Evolutionary conservation across 2,888 invertebrate species (phyloP).

Genomic region (Morpho deidamia): DNA sequence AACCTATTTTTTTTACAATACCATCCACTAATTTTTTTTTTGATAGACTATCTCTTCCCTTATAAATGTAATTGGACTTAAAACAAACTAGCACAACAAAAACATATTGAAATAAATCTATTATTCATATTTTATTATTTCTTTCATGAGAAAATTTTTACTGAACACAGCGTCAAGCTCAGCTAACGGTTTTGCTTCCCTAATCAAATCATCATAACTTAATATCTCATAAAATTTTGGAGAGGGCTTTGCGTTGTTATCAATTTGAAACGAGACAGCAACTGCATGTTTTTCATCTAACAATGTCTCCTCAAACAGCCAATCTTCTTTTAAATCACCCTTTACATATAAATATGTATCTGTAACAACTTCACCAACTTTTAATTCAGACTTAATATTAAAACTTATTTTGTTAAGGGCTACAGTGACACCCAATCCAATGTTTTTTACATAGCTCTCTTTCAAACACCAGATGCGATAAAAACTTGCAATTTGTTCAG

Average conservation of each 20-base stretch:
- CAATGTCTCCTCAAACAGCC: conserved; percentile 91
- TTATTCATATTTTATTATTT: conserved; percentile 40
- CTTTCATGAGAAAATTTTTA: conserved; percentile 78
- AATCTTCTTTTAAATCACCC: conserved; percentile 76
- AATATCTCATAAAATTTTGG: conserved; percentile 71
- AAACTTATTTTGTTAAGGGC: conserved; percentile 89
- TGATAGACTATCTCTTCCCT: too few relatives aligned
- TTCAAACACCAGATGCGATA: conserved; percentile 96
- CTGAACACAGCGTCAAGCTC: conserved; percentile 76
- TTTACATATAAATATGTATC: conserved; percentile 84
- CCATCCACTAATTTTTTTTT: too few relatives aligned
- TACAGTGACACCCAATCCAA: conserved; percentile 90
- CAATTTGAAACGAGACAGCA: conserved; percentile 81
- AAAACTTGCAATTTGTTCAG: conserved; percentile 86
- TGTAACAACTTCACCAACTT: conserved; percentile 55
- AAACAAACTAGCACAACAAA: too few relatives aligned
- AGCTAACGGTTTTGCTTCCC: conserved; percentile 58
- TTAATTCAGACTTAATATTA: conserved; percentile 77
- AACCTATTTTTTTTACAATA: too few relatives aligned
- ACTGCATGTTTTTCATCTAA: conserved; percentile 87
- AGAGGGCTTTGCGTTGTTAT: conserved; percentile 32
- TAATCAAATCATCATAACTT: conserved; percentile 79
- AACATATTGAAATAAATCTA: not conserved
- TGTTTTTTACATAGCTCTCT: conserved; percentile 95
- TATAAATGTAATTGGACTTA: too few relatives aligned